Evolutionary conservation across 2,113 vertebrate species (phyloP).

Genomic region (Lontra canadensis): DNA sequence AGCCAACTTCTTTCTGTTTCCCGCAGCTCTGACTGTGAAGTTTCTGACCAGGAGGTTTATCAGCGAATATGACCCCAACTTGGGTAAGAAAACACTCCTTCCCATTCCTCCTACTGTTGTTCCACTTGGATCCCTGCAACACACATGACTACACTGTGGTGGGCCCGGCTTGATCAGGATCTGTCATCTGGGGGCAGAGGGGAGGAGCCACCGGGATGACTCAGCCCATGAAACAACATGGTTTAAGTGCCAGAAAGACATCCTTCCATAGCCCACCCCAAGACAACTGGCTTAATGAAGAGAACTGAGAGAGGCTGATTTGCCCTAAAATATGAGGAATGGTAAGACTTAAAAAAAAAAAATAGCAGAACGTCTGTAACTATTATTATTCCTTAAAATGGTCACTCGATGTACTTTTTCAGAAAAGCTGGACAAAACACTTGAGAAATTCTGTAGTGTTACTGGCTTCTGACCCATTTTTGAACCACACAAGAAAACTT

Average conservation of each 20-base stretch:
- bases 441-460: background rate
- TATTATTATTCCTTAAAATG: conserved; percentile 6
- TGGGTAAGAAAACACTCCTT: conserved; percentile 85
- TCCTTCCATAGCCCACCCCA: background rate
- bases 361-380: background rate
- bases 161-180: background rate
- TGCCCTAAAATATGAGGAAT: background rate
- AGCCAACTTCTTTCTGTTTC: conserved; percentile 59
- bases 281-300: background rate
- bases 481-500: background rate
- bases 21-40: conserved; percentile 92
- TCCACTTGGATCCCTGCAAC: background rate
- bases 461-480: background rate
- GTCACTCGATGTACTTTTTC: background rate
- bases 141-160: background rate
- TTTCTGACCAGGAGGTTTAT: conserved; percentile 96
- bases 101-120: background rate
- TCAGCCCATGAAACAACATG: background rate
- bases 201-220: background rate
- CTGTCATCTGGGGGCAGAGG: background rate
- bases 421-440: background rate
- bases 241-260: background rate
- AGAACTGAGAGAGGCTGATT: background rate
- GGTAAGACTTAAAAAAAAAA: background rate
- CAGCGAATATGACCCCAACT: conserved; percentile 94